These are phyloP conservation scores for Calcarius lapponicus DNA, from an alignment of 2,797 vertebrate species.

Conservation along the genomic window DNA sequence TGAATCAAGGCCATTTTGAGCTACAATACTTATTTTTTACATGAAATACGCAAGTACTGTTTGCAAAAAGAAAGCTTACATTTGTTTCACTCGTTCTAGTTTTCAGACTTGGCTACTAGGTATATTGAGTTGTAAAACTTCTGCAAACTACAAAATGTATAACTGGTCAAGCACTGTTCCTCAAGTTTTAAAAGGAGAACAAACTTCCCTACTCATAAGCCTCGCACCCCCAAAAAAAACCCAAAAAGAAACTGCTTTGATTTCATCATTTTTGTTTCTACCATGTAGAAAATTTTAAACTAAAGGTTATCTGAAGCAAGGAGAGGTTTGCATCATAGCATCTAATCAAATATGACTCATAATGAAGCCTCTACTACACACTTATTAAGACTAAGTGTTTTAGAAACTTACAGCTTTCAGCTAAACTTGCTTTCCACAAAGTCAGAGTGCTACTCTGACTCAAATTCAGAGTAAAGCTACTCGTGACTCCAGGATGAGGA, in stretches of 20 bases:
- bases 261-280: background rate
- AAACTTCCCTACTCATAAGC: background rate
- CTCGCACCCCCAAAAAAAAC: background rate
- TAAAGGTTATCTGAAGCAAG: background rate
- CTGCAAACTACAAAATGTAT: background rate
- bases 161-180: background rate
- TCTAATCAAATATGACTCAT: background rate
- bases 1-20: background rate
- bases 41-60: background rate
- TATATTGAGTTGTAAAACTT: background rate
- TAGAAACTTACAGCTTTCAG: background rate
- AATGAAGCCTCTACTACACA: background rate
- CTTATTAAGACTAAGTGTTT: background rate
- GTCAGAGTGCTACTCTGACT: background rate
- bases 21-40: background rate
- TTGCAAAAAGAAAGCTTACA: background rate
- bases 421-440: background rate
- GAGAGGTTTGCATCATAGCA: background rate
- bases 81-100: background rate
- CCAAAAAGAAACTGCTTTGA: background rate
- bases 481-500: background rate
- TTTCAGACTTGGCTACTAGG: background rate
- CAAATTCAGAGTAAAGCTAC: background rate
- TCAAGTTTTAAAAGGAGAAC: background rate
- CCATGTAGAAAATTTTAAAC: background rate